Base-by-base conservation (phyloP, 2,113 vertebrate species). In the Pseudorasbora parva region DNA sequence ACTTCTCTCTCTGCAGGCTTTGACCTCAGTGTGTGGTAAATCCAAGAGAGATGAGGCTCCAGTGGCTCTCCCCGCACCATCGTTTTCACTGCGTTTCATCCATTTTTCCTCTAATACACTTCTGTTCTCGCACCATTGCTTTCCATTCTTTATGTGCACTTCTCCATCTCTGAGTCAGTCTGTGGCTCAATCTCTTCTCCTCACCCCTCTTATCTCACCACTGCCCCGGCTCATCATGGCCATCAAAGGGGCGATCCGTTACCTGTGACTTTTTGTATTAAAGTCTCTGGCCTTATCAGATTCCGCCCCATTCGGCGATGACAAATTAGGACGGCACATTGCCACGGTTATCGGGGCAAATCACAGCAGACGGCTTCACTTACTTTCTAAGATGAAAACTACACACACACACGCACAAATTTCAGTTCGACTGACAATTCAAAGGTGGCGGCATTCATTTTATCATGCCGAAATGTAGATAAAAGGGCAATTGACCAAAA, bases 231-330 rank as follows among this genome's bases (percentile, higher is more conserved):
- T 30, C 37, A 30, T 71, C 62, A 51, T 27, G 78, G 57, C 69
- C 68, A 60, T 57, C 78, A 37, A 56, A 45, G 64, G 75, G n/a
- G 45, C 72, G 23, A 86, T 86, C 73, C 21, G 62, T 86, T 86
- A 68, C 80, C 71, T 71, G 51, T 69, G 84, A 78, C 84, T 86
- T 82, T 75, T 82, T 82, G 80, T 86, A 86, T 86, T 86, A 86
- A 86, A 86, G 45, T 45, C 79, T 86, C 73, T 69, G 72, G 10
- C 19, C 78, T 69, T 86, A 86, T 86, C 80, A 76, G 84, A 82
- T 86, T 41, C 41, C 17, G 19, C 11, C 79, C 56, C 21, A 82
- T 86, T 81, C 71, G 15, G 12, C 47, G 59, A 21, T 78, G 84
- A 86, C 79, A 82, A 86, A 86, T 82, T 69, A 77, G 54, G 66